phyloP scores from a whole-genome alignment of 2,113 vertebrate genomes.

The Atrichornis clamosus region DNA sequence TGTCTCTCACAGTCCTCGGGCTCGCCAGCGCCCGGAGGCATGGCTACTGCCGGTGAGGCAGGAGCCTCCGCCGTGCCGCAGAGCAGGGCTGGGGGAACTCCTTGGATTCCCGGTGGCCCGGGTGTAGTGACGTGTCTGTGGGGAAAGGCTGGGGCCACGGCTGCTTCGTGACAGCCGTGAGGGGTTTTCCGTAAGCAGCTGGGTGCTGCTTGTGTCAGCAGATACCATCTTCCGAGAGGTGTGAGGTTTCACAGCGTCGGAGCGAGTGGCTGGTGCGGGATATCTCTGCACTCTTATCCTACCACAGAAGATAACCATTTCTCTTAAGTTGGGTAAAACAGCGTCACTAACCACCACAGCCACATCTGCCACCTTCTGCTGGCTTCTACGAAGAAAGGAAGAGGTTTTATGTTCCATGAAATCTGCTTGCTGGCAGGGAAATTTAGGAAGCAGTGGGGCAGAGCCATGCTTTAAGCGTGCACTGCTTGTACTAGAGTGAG shows the following conservation, averaged over 20 bases:
- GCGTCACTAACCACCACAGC: not conserved
- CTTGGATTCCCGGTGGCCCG: accelerated
- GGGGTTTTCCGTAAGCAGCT: not conserved
- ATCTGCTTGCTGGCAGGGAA: not conserved
- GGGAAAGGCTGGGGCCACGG: accelerated
- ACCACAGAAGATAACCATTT: not conserved
- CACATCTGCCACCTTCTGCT: not conserved
- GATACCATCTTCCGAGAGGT: not conserved
- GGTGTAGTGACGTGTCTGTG: not conserved
- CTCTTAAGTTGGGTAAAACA: not conserved
- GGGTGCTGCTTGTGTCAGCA: not conserved
- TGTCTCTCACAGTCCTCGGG: not conserved
- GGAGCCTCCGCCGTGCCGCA: accelerated
- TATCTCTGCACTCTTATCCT: not conserved
- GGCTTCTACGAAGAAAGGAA: not conserved
- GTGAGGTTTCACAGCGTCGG: accelerated
- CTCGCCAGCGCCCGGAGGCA: accelerated
- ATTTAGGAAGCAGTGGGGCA: not conserved
- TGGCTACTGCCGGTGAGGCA: not conserved
- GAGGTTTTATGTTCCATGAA: not conserved
- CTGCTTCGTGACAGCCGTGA: accelerated
- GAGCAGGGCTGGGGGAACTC: not conserved
- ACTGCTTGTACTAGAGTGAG: accelerated
- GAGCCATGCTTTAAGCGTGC: accelerated
- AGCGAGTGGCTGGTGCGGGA: accelerated